phyloP scores from a whole-genome alignment of 92 coral and sea anemone species.

The Desmophyllum pertusum region DNA sequence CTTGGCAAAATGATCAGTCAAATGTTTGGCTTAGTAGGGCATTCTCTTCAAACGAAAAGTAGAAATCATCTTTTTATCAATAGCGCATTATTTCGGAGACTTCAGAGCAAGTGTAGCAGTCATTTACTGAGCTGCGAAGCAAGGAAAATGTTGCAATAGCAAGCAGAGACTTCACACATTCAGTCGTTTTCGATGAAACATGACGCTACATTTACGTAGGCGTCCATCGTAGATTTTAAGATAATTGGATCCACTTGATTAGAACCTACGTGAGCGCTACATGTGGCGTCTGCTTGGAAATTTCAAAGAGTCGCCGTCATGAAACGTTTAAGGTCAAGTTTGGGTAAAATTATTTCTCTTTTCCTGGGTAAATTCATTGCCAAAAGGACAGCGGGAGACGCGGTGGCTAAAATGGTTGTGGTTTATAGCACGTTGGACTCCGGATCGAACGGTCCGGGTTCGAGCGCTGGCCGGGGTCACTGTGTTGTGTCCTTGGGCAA shows the following conservation, averaged over 20 bases:
- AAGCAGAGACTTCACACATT: background rate
- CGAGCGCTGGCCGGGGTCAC: too few relatives aligned
- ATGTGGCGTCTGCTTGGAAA: background rate
- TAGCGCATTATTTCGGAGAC: too few relatives aligned
- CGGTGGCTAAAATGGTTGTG: too few relatives aligned
- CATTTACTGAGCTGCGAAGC: background rate
- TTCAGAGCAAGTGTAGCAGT: background rate
- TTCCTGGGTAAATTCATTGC: too few relatives aligned
- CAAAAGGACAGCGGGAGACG: too few relatives aligned
- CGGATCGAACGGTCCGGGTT: too few relatives aligned
- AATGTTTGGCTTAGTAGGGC: too few relatives aligned
- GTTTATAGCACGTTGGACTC: too few relatives aligned
- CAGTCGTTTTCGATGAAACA: background rate
- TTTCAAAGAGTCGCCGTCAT: background rate
- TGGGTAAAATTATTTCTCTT: too few relatives aligned
- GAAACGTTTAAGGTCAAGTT: background rate
- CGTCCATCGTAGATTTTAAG: background rate
- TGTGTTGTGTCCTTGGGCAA: too few relatives aligned
- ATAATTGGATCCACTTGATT: constrained; percentile 32
- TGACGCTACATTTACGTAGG: constrained; percentile 12
- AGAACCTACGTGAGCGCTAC: background rate
- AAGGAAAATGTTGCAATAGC: background rate
- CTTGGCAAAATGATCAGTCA: background rate
- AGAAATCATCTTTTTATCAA: too few relatives aligned
- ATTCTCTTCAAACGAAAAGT: too few relatives aligned